Evolutionary conservation across 2,888 invertebrate genomes (phyloP).

Genomic region (Meiosimyza platycephala): DNA sequence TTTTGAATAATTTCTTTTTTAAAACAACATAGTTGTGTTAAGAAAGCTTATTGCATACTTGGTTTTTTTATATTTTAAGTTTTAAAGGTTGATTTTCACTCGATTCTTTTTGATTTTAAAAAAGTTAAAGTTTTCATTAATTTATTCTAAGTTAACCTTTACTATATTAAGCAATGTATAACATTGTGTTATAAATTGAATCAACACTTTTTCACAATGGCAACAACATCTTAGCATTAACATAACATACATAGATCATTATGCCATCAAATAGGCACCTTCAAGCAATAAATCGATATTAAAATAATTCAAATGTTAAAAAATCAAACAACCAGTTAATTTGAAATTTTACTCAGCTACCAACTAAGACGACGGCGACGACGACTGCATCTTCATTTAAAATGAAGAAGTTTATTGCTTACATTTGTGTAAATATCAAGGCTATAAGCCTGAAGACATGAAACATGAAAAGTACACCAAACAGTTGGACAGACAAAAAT

Average conservation of each 20-base stretch:
- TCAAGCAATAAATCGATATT: conserved; percentile 10
- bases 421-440: conserved; percentile 27
- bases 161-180: too few species aligned
- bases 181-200: too few species aligned
- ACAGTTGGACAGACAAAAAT: not conserved
- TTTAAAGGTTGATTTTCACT: not conserved
- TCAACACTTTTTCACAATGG: too few species aligned
- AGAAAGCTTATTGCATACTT: too few species aligned
- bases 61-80: too few species aligned
- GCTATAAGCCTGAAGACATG: not conserved
- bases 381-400: conserved; percentile 23
- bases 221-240: too few species aligned
- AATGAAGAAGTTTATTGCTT: conserved; percentile 13
- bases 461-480: not conserved
- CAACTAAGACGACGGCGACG: conserved; percentile 6
- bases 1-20: too few species aligned
- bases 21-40: too few species aligned
- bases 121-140: too few species aligned
- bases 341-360: not conserved
- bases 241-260: not conserved
- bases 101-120: not conserved
- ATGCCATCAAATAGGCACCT: not conserved
- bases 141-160: too few species aligned
- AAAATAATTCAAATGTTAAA: not conserved
- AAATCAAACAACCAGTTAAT: not conserved